Conservation (phyloP, 1,140 invertebrate genomes). For the Sitophilus oryzae region DNA sequence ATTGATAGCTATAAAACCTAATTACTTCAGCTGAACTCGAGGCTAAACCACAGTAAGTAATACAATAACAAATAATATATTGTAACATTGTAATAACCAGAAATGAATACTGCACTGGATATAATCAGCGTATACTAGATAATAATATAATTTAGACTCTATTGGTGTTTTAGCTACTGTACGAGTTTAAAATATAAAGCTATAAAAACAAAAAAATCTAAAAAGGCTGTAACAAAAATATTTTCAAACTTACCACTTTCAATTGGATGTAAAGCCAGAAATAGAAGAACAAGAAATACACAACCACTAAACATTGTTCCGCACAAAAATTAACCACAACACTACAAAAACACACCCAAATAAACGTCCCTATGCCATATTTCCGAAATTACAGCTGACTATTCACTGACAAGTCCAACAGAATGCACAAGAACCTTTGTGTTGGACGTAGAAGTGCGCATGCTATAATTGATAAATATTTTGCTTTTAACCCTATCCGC, state of each 20-base stretch:
- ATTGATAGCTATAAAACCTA: too few species aligned
- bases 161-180: neutral
- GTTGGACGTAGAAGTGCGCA: conserved; percentile 18
- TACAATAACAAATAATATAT: too few species aligned
- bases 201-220: neutral
- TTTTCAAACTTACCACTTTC: conserved; percentile 26
- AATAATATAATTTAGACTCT: neutral
- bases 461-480: conserved; percentile 18
- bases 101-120: too few species aligned
- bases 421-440: conserved; percentile 20
- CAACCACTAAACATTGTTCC: conserved; percentile 27
- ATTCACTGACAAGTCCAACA: conserved; percentile 14
- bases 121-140: too few species aligned
- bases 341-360: conserved; percentile 26
- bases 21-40: too few species aligned
- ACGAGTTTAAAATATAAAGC: neutral
- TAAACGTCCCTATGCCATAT: conserved; percentile 23
- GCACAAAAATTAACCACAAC: conserved; percentile 22
- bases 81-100: too few species aligned
- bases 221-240: neutral
- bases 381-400: conserved; percentile 29
- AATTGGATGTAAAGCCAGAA: conserved; percentile 22
- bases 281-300: conserved; percentile 22
- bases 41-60: too few species aligned
- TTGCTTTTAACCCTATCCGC: neutral